Percentiles rank a stretch among this genome's conserved stretches.
phyloP scores from a whole-genome alignment of 2,113 vertebrate genomes.

The Aspidoscelis tigris region DNA sequence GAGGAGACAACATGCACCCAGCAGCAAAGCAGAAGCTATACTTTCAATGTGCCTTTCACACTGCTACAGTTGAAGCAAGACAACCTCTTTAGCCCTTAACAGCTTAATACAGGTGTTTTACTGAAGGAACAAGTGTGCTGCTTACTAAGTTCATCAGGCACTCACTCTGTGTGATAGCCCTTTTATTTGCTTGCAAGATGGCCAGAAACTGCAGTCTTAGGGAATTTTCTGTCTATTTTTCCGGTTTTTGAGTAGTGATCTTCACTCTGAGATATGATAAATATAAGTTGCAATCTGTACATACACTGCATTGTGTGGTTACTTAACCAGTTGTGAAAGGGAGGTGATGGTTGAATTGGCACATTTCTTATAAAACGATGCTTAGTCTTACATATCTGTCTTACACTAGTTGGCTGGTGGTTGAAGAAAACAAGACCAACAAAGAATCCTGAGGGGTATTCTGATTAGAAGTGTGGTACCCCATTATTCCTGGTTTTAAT shows the following conservation, averaged over 20 bases:
- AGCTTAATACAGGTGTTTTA: slow-evolving; percentile 16
- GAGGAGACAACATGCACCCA: not conserved
- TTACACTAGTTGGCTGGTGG: not conserved
- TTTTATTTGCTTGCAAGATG: too few species aligned
- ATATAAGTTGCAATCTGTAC: not conserved
- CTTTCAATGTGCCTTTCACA: not conserved
- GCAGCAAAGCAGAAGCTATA: not conserved
- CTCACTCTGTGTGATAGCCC: too few species aligned
- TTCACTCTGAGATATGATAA: not conserved
- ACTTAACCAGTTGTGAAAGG: not conserved
- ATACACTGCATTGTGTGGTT: not conserved
- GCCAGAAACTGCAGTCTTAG: not conserved
- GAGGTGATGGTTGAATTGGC: too few species aligned
- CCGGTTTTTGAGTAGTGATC: not conserved
- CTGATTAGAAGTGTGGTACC: not conserved
- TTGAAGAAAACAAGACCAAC: not conserved
- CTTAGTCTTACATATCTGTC: not conserved
- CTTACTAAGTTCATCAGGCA: not conserved
- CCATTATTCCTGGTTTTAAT: too few species aligned
- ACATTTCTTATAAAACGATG: not conserved
- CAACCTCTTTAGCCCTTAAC: not conserved
- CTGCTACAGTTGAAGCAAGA: slow-evolving; percentile 1
- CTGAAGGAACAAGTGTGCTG: not conserved
- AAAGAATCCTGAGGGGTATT: not conserved
- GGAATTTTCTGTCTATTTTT: not conserved